These are phyloP conservation scores for Hydrocynus forskahlii DNA, from an alignment of 2,797 vertebrate genomes.

Conservation along the genomic window DNA sequence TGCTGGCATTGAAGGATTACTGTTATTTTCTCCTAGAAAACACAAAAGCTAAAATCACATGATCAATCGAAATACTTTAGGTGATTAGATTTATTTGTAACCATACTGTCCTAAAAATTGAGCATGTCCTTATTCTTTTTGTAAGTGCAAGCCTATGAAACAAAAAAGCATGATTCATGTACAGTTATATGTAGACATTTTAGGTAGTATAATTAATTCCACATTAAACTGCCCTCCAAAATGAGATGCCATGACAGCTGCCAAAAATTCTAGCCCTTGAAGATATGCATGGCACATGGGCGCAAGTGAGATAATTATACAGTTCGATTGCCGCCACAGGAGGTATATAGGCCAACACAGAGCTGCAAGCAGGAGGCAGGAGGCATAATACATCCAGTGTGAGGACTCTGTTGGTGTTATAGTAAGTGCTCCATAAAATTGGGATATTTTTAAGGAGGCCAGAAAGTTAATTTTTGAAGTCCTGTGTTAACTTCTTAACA, in stretches of 20 bases:
- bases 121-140: background rate
- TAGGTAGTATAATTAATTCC: slow-evolving; percentile 33
- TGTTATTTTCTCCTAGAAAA: slow-evolving; percentile 31
- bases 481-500: background rate
- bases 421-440: background rate
- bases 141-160: background rate
- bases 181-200: background rate
- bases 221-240: slow-evolving; percentile 32
- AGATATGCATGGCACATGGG: slow-evolving; percentile 45
- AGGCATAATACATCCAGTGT: slow-evolving; percentile 28
- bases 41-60: slow-evolving; percentile 20
- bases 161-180: background rate
- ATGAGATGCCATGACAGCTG: slow-evolving; percentile 17
- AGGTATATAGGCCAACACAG: slow-evolving; percentile 55
- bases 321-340: slow-evolving; percentile 53
- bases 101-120: background rate
- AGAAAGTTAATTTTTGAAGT: background rate
- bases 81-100: slow-evolving; percentile 9
- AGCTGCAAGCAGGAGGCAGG: slow-evolving; percentile 24
- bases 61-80: background rate
- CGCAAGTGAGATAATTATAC: slow-evolving; percentile 55
- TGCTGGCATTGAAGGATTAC: slow-evolving; percentile 33
- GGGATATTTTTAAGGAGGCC: background rate
- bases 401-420: slow-evolving; percentile 1
- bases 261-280: slow-evolving; percentile 43